Percentiles rank a stretch among this genome's conserved stretches.
Evolutionary conservation across 2,888 invertebrate species (phyloP).

Genomic region (Gibbula magus): DNA sequence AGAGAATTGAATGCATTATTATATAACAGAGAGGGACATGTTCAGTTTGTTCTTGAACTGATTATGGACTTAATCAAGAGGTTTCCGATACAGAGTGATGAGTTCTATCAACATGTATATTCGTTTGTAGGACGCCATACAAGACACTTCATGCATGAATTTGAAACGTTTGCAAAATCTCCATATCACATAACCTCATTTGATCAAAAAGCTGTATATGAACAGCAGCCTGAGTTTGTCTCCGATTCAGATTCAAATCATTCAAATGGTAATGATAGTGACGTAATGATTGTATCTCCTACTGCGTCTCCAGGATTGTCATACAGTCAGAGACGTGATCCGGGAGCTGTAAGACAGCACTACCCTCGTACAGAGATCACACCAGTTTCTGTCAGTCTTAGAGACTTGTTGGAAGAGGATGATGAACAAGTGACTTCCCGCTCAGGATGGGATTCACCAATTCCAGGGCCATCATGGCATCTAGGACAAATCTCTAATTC

Average conservation of each 20-base stretch:
- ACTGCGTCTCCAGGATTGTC: background rate
- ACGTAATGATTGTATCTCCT: slow-evolving; percentile 43
- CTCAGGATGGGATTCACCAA: slow-evolving; percentile 69
- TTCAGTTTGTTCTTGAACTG: slow-evolving; percentile 80
- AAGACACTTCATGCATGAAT: slow-evolving; percentile 91
- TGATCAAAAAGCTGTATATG: slow-evolving; percentile 73
- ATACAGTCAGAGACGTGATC: background rate
- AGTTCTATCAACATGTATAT: slow-evolving; percentile 83
- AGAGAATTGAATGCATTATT: slow-evolving; percentile 88
- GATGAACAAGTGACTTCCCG: background rate
- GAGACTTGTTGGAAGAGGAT: slow-evolving; percentile 20
- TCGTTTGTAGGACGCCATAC: slow-evolving; percentile 84
- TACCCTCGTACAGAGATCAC: background rate
- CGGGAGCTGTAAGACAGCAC: slow-evolving; percentile 1
- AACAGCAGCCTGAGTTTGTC: slow-evolving; percentile 47
- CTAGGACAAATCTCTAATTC: slow-evolving; percentile 22
- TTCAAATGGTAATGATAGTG: slow-evolving; percentile 52
- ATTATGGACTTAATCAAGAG: slow-evolving; percentile 82
- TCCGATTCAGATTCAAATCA: slow-evolving; percentile 41
- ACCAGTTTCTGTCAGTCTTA: background rate
- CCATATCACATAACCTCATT: slow-evolving; percentile 89
- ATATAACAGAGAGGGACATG: slow-evolving; percentile 63
- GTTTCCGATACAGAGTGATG: slow-evolving; percentile 74
- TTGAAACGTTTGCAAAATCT: slow-evolving; percentile 89
- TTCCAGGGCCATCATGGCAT: slow-evolving; percentile 62